Evolutionary conservation across 2,113 vertebrate genomes (phyloP), one percentile per base, ranked within the genome.

Genomic region (Calyptommatus sinebrachiatus): DNA sequence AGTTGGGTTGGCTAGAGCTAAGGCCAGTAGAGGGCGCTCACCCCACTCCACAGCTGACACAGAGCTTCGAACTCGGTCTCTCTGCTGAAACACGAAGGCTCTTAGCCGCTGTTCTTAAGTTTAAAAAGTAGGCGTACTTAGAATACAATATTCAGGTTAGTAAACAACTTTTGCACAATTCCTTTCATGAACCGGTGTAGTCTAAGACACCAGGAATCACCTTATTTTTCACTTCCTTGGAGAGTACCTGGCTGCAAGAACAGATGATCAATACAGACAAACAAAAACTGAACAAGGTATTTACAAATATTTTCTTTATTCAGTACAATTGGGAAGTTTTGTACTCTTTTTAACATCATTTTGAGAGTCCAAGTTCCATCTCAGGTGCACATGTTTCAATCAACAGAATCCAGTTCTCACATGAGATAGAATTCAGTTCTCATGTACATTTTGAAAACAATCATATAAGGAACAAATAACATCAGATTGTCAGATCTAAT

Each of bases 401-500:
- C 83, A 45, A 57, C 68, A 24, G 35, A 41, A 41, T 18, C 53
- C 14, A 16, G 2, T 4, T 79, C 74, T 63, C 61, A 31, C 14
- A 73, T 12, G 74, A 1, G 85, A 24, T 16, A 65, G 20, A 14
- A n/a, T 87, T 91, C 80, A 66, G 7, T 84, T 85, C 60, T 57
- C 76, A 16, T 35, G 68, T 60, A 35, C 73, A 77, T 35, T 41
- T 68, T 73, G 68, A 86, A 80, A 68, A 78, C 80, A 83, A 76
- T 29, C 92, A 91, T 16, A 18, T 18, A 57, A 57, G 18, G 12
- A 18, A 57, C 18, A 14, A 50, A 50, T 57, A 87, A 83, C 61
- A 76, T 84, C 14, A 57, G 84, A 96, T 94, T 76, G 88, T 94
- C 48, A 95, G 83, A 89, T 92, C 95, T 85, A 97, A 63, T 50